Percentiles rank a stretch among this genome's conserved stretches.
Evolutionary conservation across 1,140 invertebrate genomes (phyloP).

Genomic region (Plutomurus gul): DNA sequence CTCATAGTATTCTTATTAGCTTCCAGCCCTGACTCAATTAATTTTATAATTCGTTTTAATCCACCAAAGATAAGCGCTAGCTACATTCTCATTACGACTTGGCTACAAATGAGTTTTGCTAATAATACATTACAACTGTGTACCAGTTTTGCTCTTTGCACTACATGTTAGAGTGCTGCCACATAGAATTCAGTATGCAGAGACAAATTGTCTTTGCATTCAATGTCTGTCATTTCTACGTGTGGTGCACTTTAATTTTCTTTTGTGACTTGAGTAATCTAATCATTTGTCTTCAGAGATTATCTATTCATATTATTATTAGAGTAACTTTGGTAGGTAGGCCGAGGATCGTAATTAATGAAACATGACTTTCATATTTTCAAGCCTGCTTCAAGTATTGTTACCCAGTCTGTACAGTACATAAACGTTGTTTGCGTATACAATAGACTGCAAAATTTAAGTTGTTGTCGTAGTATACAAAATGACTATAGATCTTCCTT

Average conservation of each 20-base stretch:
- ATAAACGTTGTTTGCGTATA: too few relatives aligned
- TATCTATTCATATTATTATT: constrained; percentile 23
- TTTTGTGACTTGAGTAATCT: constrained; percentile 21
- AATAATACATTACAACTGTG: background rate
- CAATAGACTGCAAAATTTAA: too few relatives aligned
- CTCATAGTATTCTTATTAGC: constrained; percentile 22
- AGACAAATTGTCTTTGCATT: background rate
- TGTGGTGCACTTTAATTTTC: constrained; percentile 21
- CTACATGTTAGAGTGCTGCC: background rate
- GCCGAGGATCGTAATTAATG: background rate
- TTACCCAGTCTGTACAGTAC: background rate
- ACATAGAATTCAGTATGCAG: background rate
- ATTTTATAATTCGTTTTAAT: constrained; percentile 29
- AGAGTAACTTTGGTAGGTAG: background rate
- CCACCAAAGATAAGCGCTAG: too few relatives aligned
- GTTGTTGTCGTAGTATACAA: too few relatives aligned
- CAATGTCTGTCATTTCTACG: constrained; percentile 25
- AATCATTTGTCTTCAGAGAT: background rate
- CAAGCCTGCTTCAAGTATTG: background rate
- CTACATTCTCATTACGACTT: too few relatives aligned
- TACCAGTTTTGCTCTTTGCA: too few relatives aligned
- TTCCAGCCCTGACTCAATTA: constrained; percentile 22
- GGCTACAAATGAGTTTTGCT: too few relatives aligned
- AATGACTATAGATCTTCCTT: too few relatives aligned
- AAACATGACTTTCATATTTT: constrained; percentile 34